Evolutionary conservation across 2,113 vertebrate species (phyloP).

Genomic region (Cebidichthys violaceus): DNA sequence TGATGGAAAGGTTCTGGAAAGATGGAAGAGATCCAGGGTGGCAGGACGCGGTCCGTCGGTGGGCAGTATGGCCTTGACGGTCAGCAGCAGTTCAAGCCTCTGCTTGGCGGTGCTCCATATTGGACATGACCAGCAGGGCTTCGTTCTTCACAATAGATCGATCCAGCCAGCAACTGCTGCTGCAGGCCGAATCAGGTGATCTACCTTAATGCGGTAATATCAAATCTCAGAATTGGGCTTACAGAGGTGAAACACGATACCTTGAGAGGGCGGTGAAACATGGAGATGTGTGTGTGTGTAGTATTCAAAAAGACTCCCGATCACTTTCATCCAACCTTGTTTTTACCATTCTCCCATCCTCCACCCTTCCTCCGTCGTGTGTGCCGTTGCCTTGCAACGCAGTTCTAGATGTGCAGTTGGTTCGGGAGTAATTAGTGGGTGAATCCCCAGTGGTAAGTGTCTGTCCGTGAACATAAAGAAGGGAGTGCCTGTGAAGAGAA

Average conservation of each 20-base stretch:
- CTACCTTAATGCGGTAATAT: conserved; percentile 1
- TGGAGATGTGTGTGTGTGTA: background rate
- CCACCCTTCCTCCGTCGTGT: conserved; percentile 55
- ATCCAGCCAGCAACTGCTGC: conserved; percentile 15
- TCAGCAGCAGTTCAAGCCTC: conserved; percentile 46
- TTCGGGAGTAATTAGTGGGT: conserved; percentile 83
- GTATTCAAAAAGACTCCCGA: conserved; percentile 7
- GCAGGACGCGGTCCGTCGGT: conserved; percentile 50
- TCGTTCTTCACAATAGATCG: conserved; percentile 16
- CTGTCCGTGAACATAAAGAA: conserved; percentile 49
- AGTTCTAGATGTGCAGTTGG: conserved; percentile 60
- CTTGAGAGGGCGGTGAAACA: background rate
- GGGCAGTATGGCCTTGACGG: conserved; percentile 56
- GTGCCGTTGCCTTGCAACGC: conserved; percentile 71
- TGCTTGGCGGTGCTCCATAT: conserved; percentile 50
- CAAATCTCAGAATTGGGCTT: background rate
- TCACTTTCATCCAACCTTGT: conserved; percentile 39
- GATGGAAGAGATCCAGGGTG: conserved; percentile 53
- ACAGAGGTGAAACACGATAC: background rate
- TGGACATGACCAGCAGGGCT: conserved; percentile 36
- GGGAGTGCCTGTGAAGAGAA: conserved; percentile 20
- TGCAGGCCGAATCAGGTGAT: conserved; percentile 15
- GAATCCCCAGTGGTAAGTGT: conserved; percentile 65
- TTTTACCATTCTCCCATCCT: conserved; percentile 52
- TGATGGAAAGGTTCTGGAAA: conserved; percentile 49